Evolutionary conservation across 2,113 vertebrate genomes (phyloP), one percentile per base, ranked within the genome.

Genomic region (Psophia crepitans): DNA sequence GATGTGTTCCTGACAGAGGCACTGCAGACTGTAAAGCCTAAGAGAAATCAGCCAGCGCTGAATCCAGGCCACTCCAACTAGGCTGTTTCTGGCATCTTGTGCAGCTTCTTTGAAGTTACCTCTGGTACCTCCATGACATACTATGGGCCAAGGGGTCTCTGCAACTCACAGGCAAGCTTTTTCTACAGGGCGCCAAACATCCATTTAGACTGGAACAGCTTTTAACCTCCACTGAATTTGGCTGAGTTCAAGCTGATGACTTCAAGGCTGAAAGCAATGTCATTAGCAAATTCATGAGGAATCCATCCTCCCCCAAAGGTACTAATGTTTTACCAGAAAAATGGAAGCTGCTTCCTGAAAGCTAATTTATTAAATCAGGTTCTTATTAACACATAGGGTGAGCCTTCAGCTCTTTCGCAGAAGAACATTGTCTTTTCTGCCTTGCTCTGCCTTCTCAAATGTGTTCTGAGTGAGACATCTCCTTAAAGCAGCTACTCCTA

Each of bases 261-360:
- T 91, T 92, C 35, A 87, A 87, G 69, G 57, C 84, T 95, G 81
- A 94, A 93, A 91, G 66, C 77, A 94, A 51, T 77, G 77, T 70
- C 53, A 65, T 96, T 96, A 96, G 81, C 84, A 85, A 95, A 94
- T 91, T 95, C 87, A 53, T 74, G 69, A 97, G 77, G 54, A 92
- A 87, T 74, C 53, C 0, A 0, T 87, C 68, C 75, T 89, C 63
- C 78, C 74, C 65, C 60, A 79, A 91, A 93, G 44, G 57, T 73
- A 65, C 74, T 87, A 39, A 84, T 83, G 74, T 87, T 95, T 94
- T 92, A 96, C 81, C 77, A 94, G 89, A 79, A 96, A 91, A 89
- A 82, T 91, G 81, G 81, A 89, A 91, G 33, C 66, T 83, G 37
- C 74, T 89, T 96, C 80, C 94, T 87, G 81, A 94, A 95, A 96